Percentiles rank a stretch among this genome's conserved stretches.
phyloP scores from a whole-genome alignment of 2,888 invertebrate genomes.

The Scaeva pyrastri region DNA sequence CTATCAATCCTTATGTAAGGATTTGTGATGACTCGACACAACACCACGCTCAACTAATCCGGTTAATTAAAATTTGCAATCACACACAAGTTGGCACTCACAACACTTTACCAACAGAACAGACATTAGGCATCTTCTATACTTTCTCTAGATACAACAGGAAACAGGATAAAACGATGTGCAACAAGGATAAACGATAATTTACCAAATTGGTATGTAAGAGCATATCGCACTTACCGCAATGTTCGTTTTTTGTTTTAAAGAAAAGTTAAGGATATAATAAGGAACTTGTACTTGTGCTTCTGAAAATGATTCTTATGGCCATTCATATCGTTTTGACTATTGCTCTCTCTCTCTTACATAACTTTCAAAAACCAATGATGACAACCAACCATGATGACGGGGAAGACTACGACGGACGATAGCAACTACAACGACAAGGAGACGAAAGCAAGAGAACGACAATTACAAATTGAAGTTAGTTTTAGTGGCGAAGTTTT shows the following conservation, averaged over 20 bases:
- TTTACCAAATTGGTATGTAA: constrained; percentile 70
- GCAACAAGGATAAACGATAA: constrained; percentile 65
- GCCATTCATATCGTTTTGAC: constrained; percentile 38
- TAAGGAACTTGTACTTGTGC: constrained; percentile 34
- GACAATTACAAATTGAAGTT: constrained; percentile 73
- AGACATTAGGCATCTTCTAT: constrained; percentile 52
- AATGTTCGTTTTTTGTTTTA: constrained; percentile 51
- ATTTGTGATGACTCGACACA: constrained; percentile 44
- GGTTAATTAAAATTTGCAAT: constrained; percentile 74
- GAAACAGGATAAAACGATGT: constrained; percentile 34
- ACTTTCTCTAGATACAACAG: background rate
- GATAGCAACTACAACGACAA: too few relatives aligned
- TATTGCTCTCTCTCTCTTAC: constrained; percentile 3
- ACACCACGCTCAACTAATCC: constrained; percentile 65
- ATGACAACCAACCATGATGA: background rate
- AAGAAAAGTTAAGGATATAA: constrained; percentile 39
- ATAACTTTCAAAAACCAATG: constrained; percentile 21
- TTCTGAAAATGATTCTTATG: constrained; percentile 42
- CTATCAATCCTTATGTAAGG: constrained; percentile 51
- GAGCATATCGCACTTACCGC: constrained; percentile 66
- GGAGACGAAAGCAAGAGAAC: constrained; percentile 7
- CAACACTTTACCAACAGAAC: constrained; percentile 42
- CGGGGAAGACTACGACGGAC: background rate
- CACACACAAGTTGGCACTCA: constrained; percentile 58
- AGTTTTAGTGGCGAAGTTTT: constrained; percentile 70